These are phyloP conservation scores for Chaenodraco wilsoni DNA, from an alignment of 2,797 vertebrate genomes.

Conservation along the genomic window DNA sequence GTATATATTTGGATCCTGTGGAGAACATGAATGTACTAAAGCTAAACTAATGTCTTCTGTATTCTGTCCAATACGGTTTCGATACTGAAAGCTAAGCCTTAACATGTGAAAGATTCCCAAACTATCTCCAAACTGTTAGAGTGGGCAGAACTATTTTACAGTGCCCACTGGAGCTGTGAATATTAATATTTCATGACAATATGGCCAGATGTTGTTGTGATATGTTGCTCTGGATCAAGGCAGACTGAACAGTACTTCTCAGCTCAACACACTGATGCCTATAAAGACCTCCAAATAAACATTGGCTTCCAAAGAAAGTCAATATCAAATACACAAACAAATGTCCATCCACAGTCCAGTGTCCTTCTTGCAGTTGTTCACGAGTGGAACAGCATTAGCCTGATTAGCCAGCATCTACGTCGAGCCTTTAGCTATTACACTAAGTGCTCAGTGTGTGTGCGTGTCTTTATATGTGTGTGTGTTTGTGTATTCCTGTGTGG, in stretches of 20 bases:
- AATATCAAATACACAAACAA: conserved; percentile 13
- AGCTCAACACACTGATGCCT: background rate
- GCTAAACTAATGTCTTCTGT: background rate
- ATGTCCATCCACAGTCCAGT: conserved; percentile 13
- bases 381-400: conserved; percentile 49
- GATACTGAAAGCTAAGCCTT: background rate
- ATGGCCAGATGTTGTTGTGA: conserved; percentile 4
- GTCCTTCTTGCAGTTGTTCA: conserved; percentile 35
- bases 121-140: background rate
- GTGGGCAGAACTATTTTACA: background rate
- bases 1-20: background rate
- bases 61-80: background rate
- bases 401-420: conserved; percentile 54
- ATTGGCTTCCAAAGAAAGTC: conserved; percentile 1
- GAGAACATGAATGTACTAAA: background rate
- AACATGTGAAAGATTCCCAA: background rate
- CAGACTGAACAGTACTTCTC: background rate
- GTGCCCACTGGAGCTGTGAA: background rate
- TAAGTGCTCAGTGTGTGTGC: conserved; percentile 59
- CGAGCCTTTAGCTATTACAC: conserved; percentile 55
- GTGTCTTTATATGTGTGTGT: conserved; percentile 26
- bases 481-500: conserved; percentile 18
- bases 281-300: conserved; percentile 5
- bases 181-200: background rate
- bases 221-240: conserved; percentile 1